Conservation (phyloP, 2,888 invertebrate species). For the Drosophila stalkeri region DNA sequence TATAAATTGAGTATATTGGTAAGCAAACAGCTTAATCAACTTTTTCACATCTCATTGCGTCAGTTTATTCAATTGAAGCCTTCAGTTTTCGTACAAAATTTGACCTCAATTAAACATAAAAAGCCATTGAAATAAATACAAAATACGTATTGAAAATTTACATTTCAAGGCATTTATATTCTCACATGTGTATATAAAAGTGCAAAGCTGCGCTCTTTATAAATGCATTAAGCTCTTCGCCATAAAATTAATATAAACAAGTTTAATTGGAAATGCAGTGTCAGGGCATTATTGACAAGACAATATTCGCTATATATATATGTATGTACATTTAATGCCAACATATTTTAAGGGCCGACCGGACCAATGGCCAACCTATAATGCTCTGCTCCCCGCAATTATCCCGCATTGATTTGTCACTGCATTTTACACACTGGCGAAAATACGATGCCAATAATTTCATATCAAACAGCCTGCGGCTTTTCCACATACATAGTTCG, state of each 20-base stretch:
- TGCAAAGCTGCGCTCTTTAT: conserved; percentile 2
- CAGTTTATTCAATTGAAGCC: neutral
- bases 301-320: conserved; percentile 22
- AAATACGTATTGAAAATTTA: conserved; percentile 25
- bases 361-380: neutral
- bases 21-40: too few species aligned
- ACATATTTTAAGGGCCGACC: conserved; percentile 18
- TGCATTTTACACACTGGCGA: conserved; percentile 6
- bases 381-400: conserved; percentile 16
- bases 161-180: conserved; percentile 2
- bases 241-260: conserved; percentile 37
- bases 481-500: conserved; percentile 11
- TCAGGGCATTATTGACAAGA: conserved; percentile 32
- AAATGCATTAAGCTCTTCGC: conserved; percentile 36
- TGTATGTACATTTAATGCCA: conserved; percentile 14
- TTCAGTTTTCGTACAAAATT: neutral
- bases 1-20: neutral
- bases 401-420: conserved; percentile 22
- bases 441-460: conserved; percentile 29
- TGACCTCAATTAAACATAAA: conserved; percentile 13
- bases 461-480: conserved; percentile 24
- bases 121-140: neutral
- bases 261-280: conserved; percentile 42
- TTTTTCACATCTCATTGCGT: neutral
- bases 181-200: neutral